Conservation (phyloP, 2,888 invertebrate species). For the Gymnosoma rotundatum region DNA sequence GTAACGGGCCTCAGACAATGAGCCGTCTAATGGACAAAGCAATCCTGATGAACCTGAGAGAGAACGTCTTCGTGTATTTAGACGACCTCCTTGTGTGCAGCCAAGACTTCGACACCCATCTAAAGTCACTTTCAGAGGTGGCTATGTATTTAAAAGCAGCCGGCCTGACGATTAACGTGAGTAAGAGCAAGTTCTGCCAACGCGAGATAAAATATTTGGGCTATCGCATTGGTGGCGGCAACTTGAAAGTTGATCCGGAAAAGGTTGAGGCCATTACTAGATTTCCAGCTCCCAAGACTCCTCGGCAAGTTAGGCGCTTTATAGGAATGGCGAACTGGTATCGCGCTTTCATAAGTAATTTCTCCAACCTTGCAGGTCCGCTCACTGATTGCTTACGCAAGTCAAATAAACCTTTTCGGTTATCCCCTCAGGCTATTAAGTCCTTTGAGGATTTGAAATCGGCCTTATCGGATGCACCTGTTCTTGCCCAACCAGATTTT, state of each 20-base stretch:
- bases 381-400: not conserved
- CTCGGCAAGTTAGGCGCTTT: conserved; percentile 21
- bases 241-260: conserved; percentile 24
- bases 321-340: conserved; percentile 12
- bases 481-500: not conserved
- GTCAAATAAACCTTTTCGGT: not conserved
- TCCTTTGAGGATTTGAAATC: not conserved
- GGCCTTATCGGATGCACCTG: not conserved
- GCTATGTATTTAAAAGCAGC: conserved; percentile 5
- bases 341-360: not conserved
- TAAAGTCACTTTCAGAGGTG: not conserved
- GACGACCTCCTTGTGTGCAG: conserved; percentile 25
- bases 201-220: conserved; percentile 45
- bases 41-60: conserved; percentile 26
- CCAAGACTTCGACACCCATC: not conserved
- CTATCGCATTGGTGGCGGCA: conserved; percentile 38
- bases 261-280: conserved; percentile 21
- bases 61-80: conserved; percentile 31
- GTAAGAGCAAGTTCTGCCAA: no score
- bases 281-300: conserved; percentile 51
- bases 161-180: conserved; percentile 49
- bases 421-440: not conserved
- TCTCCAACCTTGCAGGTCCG: not conserved
- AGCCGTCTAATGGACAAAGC: conserved; percentile 55
- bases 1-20: conserved; percentile 67